These are phyloP conservation scores for Isoperla grammatica DNA, from an alignment of 2,888 invertebrate genomes.

Conservation along the genomic window DNA sequence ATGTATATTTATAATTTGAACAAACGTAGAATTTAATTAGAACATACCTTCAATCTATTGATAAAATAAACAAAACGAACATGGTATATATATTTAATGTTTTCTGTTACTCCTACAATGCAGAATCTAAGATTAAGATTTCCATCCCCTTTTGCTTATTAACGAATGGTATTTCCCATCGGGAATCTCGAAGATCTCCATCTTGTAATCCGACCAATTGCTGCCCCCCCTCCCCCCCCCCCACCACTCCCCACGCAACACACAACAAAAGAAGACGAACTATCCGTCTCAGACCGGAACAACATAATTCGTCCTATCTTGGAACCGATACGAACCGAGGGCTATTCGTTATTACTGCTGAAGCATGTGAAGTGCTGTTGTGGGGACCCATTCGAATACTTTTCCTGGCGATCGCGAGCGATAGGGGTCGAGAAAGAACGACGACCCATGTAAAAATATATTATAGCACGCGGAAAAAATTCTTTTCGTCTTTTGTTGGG, in stretches of 20 bases:
- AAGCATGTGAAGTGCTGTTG: constrained; percentile 5
- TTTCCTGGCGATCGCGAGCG: neutral
- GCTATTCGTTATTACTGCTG: constrained; percentile 14
- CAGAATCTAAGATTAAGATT: too few species aligned
- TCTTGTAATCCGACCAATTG: constrained; percentile 13
- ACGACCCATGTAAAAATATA: too few species aligned
- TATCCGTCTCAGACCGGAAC: neutral
- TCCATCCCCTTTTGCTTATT: too few species aligned
- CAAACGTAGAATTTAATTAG: too few species aligned
- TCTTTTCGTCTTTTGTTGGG: too few species aligned
- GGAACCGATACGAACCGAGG: constrained; percentile 3
- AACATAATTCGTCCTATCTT: constrained; percentile 9
- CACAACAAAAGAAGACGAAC: constrained; percentile 17
- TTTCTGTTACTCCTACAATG: too few species aligned
- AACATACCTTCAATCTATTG: too few species aligned
- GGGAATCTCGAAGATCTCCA: neutral
- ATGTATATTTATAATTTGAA: too few species aligned
- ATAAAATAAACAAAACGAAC: too few species aligned
- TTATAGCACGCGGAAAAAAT: too few species aligned
- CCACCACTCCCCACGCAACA: constrained; percentile 4
- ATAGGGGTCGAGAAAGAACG: neutral
- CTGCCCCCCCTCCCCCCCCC: neutral
- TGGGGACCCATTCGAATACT: constrained; percentile 4
- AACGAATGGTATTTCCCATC: too few species aligned
- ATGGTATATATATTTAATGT: too few species aligned